These are phyloP conservation scores for Dipodomys ordii DNA, from an alignment of 2,113 vertebrate genomes.

Conservation along the genomic window DNA sequence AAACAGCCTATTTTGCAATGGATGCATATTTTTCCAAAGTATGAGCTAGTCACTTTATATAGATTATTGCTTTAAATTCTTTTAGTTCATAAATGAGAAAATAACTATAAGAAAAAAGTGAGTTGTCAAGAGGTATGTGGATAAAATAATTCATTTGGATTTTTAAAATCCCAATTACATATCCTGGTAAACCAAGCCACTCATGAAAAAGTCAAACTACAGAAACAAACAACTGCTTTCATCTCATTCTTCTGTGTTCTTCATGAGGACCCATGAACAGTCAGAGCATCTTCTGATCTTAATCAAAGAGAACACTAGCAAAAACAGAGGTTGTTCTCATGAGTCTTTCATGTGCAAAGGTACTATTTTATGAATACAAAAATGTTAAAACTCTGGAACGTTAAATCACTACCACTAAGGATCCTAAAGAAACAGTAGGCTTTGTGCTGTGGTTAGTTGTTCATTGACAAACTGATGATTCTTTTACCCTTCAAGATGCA, in stretches of 20 bases:
- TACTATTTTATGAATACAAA: slow-evolving; percentile 39
- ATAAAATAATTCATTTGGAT: slow-evolving; percentile 2
- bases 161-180: not conserved
- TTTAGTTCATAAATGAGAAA: not conserved
- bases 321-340: not conserved
- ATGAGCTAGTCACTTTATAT: not conserved
- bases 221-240: not conserved
- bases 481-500: not conserved
- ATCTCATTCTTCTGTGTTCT: not conserved
- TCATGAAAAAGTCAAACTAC: not conserved
- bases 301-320: not conserved
- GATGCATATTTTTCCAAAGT: not conserved
- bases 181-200: not conserved
- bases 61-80: not conserved
- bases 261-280: not conserved
- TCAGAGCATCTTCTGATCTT: not conserved
- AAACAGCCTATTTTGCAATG: not conserved
- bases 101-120: not conserved
- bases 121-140: not conserved
- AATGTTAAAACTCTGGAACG: not conserved
- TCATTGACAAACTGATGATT: not conserved
- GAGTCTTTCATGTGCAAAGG: not conserved
- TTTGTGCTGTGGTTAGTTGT: slow-evolving; percentile 19
- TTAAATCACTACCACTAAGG: not conserved
- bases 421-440: not conserved